These are phyloP conservation scores for Gymnocheta viridis DNA, from an alignment of 2,888 invertebrate genomes.

Conservation along the genomic window DNA sequence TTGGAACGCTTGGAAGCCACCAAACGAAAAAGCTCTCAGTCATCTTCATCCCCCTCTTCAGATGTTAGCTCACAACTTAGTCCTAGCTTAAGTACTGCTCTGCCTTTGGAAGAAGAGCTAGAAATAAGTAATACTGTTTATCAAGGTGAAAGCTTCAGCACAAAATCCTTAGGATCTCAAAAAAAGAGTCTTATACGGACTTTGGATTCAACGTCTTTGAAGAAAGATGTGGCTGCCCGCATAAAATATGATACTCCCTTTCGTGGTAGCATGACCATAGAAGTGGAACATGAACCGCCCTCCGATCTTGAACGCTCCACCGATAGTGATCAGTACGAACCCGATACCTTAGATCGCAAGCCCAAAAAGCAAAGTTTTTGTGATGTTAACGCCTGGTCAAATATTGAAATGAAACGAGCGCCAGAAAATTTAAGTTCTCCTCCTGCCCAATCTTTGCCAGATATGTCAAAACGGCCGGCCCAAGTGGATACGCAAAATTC, in stretches of 20 bases:
- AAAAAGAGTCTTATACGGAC: slow-evolving; percentile 76
- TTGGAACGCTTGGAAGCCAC: slow-evolving; percentile 85
- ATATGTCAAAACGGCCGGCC: slow-evolving; percentile 28
- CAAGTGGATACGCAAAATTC: slow-evolving; percentile 87
- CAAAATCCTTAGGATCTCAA: slow-evolving; percentile 78
- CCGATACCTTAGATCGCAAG: slow-evolving; percentile 92
- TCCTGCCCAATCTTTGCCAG: slow-evolving; percentile 47
- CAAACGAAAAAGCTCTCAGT: slow-evolving; percentile 81
- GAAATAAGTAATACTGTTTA: slow-evolving; percentile 90
- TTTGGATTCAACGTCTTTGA: slow-evolving; percentile 66
- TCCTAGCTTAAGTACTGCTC: slow-evolving; percentile 87
- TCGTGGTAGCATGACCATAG: slow-evolving; percentile 90
- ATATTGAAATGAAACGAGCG: slow-evolving; percentile 82
- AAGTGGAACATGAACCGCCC: slow-evolving; percentile 91
- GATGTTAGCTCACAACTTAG: slow-evolving; percentile 87
- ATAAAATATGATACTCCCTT: slow-evolving; percentile 86
- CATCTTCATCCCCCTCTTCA: slow-evolving; percentile 84
- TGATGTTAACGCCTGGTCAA: slow-evolving; percentile 82
- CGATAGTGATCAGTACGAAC: slow-evolving; percentile 90
- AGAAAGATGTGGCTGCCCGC: slow-evolving; percentile 81
- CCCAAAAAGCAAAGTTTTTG: slow-evolving; percentile 84
- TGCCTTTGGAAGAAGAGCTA: slow-evolving; percentile 91
- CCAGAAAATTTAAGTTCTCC: slow-evolving; percentile 58
- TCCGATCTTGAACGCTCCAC: slow-evolving; percentile 87
- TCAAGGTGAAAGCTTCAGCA: slow-evolving; percentile 80